phyloP scores from a whole-genome alignment of 2,797 vertebrate genomes.

The Betta splendens region DNA sequence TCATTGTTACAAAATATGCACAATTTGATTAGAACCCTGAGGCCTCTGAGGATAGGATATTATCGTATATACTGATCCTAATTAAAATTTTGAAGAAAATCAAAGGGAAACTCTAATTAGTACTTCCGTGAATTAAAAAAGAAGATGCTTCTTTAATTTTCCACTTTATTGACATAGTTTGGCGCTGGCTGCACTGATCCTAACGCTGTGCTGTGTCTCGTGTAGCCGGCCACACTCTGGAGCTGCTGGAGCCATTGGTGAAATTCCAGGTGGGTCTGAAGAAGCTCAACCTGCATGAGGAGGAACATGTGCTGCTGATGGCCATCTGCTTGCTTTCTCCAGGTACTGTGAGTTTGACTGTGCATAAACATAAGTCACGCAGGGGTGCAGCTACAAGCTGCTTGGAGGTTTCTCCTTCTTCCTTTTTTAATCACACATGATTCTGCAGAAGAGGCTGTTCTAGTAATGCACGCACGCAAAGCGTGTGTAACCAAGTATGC shows the following conservation, averaged over 20 bases:
- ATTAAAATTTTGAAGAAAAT: no score
- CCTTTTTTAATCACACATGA: constrained; percentile 9
- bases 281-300: constrained; percentile 93
- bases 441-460: constrained; percentile 7
- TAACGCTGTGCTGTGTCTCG: constrained; percentile 79
- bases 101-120: no score
- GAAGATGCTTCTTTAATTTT: constrained; percentile 4
- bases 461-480: constrained; percentile 55
- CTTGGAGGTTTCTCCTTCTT: constrained; percentile 4
- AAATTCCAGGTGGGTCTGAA: constrained; percentile 98
- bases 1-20: no score
- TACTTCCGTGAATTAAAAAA: no score
- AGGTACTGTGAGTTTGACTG: constrained; percentile 63
- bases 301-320: constrained; percentile 97
- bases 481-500: constrained; percentile 29
- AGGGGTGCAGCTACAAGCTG: neutral
- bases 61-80: no score
- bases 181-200: constrained; percentile 69
- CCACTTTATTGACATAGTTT: constrained; percentile 8
- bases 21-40: no score
- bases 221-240: constrained; percentile 92
- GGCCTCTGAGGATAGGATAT: no score
- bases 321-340: constrained; percentile 97
- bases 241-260: constrained; percentile 92
- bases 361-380: constrained; percentile 1